phyloP scores from a whole-genome alignment of 1,140 invertebrate genomes.

The Callitettix versicolor region DNA sequence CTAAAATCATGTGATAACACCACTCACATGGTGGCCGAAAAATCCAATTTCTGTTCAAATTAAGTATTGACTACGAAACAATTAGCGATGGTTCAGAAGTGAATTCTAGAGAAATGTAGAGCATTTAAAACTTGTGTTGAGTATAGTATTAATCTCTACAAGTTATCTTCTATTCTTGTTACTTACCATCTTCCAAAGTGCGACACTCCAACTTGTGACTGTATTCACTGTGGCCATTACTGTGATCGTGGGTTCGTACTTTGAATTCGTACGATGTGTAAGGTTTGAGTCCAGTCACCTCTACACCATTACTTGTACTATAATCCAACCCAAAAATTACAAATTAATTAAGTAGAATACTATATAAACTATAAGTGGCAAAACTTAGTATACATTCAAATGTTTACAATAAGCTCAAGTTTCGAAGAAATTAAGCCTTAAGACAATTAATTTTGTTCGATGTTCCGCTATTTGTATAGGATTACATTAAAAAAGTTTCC shows the following conservation, averaged over 20 bases:
- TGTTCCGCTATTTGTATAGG: too few relatives aligned
- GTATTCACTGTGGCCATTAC: slow-evolving; percentile 33
- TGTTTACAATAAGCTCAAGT: too few relatives aligned
- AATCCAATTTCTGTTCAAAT: background rate
- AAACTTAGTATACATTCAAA: too few relatives aligned
- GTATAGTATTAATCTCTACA: too few relatives aligned
- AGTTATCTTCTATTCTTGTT: too few relatives aligned
- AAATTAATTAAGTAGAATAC: background rate
- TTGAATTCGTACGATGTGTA: slow-evolving; percentile 50
- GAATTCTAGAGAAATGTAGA: background rate
- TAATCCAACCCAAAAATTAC: slow-evolving; percentile 25
- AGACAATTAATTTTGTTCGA: too few relatives aligned
- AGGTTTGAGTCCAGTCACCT: slow-evolving; percentile 41
- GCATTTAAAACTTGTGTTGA: too few relatives aligned
- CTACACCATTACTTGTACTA: slow-evolving; percentile 36
- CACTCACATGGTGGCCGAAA: too few relatives aligned
- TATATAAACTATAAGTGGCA: too few relatives aligned
- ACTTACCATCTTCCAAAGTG: slow-evolving; percentile 42
- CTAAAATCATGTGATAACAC: too few relatives aligned
- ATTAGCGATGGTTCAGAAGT: slow-evolving; percentile 2
- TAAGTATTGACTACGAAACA: background rate
- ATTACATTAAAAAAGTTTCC: too few relatives aligned
- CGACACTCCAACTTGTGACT: slow-evolving; percentile 41
- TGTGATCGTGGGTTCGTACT: slow-evolving; percentile 37
- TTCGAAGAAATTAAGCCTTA: too few relatives aligned